Percentiles rank a stretch among this genome's conserved stretches.
Conservation (phyloP, 2,888 invertebrate genomes). For the Amphimallon solstitiale region DNA sequence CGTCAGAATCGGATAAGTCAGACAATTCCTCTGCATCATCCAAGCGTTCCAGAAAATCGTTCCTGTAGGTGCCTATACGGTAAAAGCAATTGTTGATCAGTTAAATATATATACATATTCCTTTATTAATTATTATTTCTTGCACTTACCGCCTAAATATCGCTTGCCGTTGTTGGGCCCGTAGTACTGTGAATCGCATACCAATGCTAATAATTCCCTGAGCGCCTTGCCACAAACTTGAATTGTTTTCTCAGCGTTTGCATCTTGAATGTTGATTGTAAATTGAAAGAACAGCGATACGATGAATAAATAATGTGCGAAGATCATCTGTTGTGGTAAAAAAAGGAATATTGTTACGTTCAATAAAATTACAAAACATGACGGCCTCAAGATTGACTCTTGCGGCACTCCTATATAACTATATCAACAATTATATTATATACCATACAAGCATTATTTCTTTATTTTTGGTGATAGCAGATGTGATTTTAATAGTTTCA, state of each 20-base stretch:
- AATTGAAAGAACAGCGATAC: neutral
- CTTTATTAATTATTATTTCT: too few species aligned
- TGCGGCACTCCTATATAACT: too few species aligned
- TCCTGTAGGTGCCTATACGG: too few species aligned
- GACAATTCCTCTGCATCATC: neutral
- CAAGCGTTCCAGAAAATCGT: neutral
- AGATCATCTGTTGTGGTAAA: neutral
- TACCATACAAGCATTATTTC: too few species aligned
- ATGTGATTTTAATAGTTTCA: too few species aligned
- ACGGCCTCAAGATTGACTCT: too few species aligned
- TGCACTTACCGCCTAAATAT: slow-evolving; percentile 8
- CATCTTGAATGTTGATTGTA: neutral
- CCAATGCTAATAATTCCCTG: slow-evolving; percentile 5
- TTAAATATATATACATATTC: too few species aligned
- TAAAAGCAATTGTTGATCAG: too few species aligned
- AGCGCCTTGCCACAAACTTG: slow-evolving; percentile 9
- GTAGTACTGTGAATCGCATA: slow-evolving; percentile 9
- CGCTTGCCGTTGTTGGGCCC: slow-evolving; percentile 1
- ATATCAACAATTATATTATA: too few species aligned
- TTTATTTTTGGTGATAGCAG: too few species aligned
- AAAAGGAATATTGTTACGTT: too few species aligned
- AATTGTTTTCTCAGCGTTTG: neutral
- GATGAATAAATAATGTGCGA: slow-evolving; percentile 8
- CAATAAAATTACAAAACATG: too few species aligned
- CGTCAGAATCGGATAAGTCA: slow-evolving; percentile 4